Evolutionary conservation across 1,140 invertebrate genomes (phyloP).

Genomic region (Eumaeus atala): DNA sequence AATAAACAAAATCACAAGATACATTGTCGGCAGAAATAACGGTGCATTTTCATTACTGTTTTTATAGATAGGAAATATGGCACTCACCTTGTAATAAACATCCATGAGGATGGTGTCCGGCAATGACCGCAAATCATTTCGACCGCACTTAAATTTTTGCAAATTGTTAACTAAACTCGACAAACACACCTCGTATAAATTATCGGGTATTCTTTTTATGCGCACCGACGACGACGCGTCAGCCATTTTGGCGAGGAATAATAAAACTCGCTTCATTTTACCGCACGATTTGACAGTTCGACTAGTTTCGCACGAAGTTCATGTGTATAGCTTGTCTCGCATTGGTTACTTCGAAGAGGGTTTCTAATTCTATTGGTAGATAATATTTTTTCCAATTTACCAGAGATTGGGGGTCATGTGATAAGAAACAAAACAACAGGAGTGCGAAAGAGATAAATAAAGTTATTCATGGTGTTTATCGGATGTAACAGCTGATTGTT

Average conservation of each 20-base stretch:
- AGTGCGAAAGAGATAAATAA: conserved; percentile 32
- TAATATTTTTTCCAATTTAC: conserved; percentile 17
- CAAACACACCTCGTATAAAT: conserved; percentile 75
- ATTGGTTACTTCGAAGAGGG: conserved; percentile 24
- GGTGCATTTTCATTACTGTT: conserved; percentile 47
- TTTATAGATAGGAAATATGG: conserved; percentile 47
- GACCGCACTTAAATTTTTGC: conserved; percentile 62
- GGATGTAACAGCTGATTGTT: conserved; percentile 27
- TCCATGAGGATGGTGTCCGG: conserved; percentile 79
- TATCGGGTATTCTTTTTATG: conserved; percentile 70
- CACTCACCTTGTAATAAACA: conserved; percentile 79
- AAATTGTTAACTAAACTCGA: conserved; percentile 69
- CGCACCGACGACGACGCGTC: conserved; percentile 62
- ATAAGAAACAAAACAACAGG: conserved; percentile 37
- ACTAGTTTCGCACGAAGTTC: conserved; percentile 43
- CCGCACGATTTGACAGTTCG: conserved; percentile 35
- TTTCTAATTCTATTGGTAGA: conserved; percentile 17
- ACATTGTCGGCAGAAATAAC: conserved; percentile 39
- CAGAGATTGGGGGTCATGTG: conserved; percentile 32
- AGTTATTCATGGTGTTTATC: conserved; percentile 22
- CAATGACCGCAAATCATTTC: conserved; percentile 61
- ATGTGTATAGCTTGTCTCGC: conserved; percentile 28
- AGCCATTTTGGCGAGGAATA: conserved; percentile 74
- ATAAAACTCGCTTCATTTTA: conserved; percentile 57
- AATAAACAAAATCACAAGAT: conserved; percentile 14